Evolutionary conservation across 2,797 vertebrate genomes (phyloP).

Genomic region (Pangasius krempfi): DNA sequence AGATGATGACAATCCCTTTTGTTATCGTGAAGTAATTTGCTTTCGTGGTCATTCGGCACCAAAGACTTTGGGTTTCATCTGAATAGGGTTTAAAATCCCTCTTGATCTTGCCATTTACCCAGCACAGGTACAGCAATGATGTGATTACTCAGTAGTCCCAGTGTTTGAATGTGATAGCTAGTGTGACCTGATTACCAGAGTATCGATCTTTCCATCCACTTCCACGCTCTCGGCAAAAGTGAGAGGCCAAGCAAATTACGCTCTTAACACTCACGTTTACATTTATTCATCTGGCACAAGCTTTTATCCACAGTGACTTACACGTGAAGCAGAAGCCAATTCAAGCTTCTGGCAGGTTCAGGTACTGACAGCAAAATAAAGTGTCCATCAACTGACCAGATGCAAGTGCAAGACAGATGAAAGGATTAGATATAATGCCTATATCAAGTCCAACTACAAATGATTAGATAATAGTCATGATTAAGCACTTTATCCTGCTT

Average conservation of each 20-base stretch:
- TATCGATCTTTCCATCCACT: conserved; percentile 68
- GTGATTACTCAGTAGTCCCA: conserved; percentile 68
- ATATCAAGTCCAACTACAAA: not conserved
- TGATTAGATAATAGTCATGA: not conserved
- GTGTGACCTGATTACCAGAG: conserved; percentile 70
- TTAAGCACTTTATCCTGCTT: not conserved
- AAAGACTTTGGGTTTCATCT: not conserved
- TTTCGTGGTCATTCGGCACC: not conserved
- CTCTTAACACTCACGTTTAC: conserved; percentile 63
- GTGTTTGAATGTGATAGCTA: conserved; percentile 66
- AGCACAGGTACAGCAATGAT: conserved; percentile 54
- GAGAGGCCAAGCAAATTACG: conserved; percentile 48
- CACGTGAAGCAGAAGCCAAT: not conserved
- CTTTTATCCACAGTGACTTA: conserved; percentile 4
- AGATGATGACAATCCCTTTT: not conserved
- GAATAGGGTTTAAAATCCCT: not conserved
- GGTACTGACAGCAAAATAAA: not conserved
- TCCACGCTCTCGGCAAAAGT: conserved; percentile 29
- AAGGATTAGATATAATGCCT: not conserved
- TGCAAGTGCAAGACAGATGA: not conserved
- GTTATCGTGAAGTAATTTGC: not conserved
- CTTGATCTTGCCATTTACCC: not conserved
- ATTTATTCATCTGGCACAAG: not conserved
- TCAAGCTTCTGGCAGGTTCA: not conserved
- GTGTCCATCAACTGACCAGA: not conserved